Percentiles rank a stretch among this genome's conserved stretches.
These are phyloP conservation scores for Calliopsis andreniformis DNA, from an alignment of 1,140 invertebrate genomes.

Conservation along the genomic window DNA sequence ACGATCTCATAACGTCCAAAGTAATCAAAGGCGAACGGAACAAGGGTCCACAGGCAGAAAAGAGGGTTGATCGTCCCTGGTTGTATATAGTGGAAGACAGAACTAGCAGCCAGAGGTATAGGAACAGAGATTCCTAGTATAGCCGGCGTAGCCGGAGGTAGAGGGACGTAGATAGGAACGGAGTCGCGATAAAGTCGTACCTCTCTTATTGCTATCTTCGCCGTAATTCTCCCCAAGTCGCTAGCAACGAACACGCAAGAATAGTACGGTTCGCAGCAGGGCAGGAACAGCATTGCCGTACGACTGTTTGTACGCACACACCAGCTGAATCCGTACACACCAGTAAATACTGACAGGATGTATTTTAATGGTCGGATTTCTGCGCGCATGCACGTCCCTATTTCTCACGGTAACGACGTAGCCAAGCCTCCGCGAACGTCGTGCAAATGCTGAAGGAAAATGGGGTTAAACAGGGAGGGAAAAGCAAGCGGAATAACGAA, in stretches of 20 bases:
- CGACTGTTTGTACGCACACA: slow-evolving; percentile 22
- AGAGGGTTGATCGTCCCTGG: slow-evolving; percentile 34
- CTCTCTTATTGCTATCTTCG: slow-evolving; percentile 75
- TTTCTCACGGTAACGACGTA: slow-evolving; percentile 69
- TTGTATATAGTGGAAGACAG: too few species aligned
- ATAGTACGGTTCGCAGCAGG: slow-evolving; percentile 70
- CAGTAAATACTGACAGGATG: slow-evolving; percentile 64
- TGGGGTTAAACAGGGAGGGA: slow-evolving; percentile 51
- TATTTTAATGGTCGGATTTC: slow-evolving; percentile 77
- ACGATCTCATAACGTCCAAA: slow-evolving; percentile 42
- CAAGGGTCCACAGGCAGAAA: slow-evolving; percentile 30
- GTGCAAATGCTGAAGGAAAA: slow-evolving; percentile 46
- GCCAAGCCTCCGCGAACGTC: slow-evolving; percentile 50
- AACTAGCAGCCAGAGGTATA: too few species aligned
- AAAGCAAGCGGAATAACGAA: slow-evolving; percentile 54
- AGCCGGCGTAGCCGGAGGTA: neutral
- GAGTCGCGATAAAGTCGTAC: slow-evolving; percentile 73
- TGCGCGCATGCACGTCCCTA: slow-evolving; percentile 70
- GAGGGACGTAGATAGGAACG: slow-evolving; percentile 44
- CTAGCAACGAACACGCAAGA: slow-evolving; percentile 72
- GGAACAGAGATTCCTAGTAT: too few species aligned
- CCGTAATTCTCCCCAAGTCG: slow-evolving; percentile 76
- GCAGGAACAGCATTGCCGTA: slow-evolving; percentile 15
- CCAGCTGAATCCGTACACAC: slow-evolving; percentile 17
- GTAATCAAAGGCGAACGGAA: slow-evolving; percentile 43